Evolutionary conservation across 2,113 vertebrate genomes (phyloP).

Genomic region (Xiphorhynchus elegans): DNA sequence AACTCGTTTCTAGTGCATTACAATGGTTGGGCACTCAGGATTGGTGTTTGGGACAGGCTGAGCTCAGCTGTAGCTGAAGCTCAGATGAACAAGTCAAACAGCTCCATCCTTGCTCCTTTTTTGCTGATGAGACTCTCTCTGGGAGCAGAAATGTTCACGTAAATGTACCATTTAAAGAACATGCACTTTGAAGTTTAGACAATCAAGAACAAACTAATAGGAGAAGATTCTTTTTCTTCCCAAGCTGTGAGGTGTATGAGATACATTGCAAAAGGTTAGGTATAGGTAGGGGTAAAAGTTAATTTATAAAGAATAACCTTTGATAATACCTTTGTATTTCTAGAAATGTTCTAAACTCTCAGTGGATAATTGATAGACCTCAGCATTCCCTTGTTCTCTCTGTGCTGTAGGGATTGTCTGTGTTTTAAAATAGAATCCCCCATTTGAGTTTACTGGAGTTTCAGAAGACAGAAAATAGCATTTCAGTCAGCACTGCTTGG

Average conservation of each 20-base stretch:
- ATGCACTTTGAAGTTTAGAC: not conserved
- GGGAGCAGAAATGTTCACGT: not conserved
- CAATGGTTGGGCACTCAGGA: not conserved
- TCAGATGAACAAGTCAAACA: not conserved
- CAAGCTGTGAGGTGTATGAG: not conserved
- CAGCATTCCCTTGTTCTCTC: not conserved
- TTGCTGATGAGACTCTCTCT: not conserved
- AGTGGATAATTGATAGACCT: not conserved
- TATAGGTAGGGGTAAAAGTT: not conserved
- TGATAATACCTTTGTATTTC: not conserved
- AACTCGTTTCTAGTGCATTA: not conserved
- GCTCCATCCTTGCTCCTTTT: not conserved
- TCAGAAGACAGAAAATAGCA: not conserved
- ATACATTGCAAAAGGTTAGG: not conserved
- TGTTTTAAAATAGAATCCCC: not conserved
- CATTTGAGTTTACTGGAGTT: not conserved
- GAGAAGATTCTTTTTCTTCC: not conserved
- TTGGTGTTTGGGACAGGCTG: not conserved
- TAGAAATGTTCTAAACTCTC: not conserved
- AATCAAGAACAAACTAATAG: not conserved
- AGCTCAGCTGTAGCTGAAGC: not conserved
- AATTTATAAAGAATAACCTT: not conserved
- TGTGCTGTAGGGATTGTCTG: not conserved
- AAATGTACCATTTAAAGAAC: not conserved
- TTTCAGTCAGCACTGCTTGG: not conserved